Percentiles rank a stretch among this genome's conserved stretches.
Evolutionary conservation across 2,888 invertebrate species (phyloP).

Genomic region (Chydorus sphaericus): DNA sequence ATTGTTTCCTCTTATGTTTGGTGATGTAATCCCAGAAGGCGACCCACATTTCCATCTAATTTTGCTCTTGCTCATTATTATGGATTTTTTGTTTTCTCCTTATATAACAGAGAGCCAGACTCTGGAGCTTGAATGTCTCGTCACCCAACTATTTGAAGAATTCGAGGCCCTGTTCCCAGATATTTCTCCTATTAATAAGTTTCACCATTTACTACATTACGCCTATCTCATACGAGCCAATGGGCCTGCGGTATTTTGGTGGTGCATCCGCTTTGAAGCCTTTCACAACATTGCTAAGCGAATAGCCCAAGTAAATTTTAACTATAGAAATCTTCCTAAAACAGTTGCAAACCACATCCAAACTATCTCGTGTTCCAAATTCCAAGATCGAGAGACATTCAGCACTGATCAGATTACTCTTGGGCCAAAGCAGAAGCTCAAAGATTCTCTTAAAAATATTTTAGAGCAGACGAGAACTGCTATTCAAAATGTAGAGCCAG

Average conservation of each 20-base stretch:
- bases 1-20: slow-evolving; percentile 8
- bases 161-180: slow-evolving; percentile 2
- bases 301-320: slow-evolving; percentile 1
- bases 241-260: slow-evolving; percentile 19
- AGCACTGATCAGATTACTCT: not conserved
- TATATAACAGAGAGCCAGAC: not conserved
- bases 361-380: slow-evolving; percentile 6
- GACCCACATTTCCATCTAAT: not conserved
- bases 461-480: too few relatives aligned
- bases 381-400: not conserved
- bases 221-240: slow-evolving; percentile 18
- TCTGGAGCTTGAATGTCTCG: not conserved
- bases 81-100: slow-evolving; percentile 5
- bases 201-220: slow-evolving; percentile 22
- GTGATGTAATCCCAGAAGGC: not conserved
- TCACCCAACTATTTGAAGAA: not conserved
- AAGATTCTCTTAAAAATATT: too few relatives aligned
- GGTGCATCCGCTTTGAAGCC: slow-evolving; percentile 21
- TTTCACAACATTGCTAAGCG: slow-evolving; percentile 25
- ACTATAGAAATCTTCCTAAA: slow-evolving; percentile 12
- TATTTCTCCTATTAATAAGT: slow-evolving; percentile 18
- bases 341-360: slow-evolving; percentile 1
- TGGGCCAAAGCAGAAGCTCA: too few relatives aligned
- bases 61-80: not conserved
- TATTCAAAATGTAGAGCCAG: too few relatives aligned